phyloP scores from a whole-genome alignment of 2,797 vertebrate genomes.

The Acipenser ruthenus region DNA sequence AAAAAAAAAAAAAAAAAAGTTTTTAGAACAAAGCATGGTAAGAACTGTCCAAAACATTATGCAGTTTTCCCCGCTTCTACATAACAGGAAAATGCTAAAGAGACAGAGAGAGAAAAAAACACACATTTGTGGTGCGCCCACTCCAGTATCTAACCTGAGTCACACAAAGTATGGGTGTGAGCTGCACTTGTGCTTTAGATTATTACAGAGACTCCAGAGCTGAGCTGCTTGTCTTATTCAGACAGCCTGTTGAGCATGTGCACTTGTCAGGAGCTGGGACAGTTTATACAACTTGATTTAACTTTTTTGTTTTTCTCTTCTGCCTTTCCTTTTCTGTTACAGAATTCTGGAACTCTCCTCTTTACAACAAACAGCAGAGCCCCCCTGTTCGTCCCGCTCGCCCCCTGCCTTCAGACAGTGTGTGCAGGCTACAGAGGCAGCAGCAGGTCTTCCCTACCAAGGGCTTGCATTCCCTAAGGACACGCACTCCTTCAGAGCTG shows the following conservation, averaged over 20 bases:
- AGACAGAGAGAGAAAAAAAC: not conserved
- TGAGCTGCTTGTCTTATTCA: not conserved
- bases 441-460: slow-evolving; percentile 40
- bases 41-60: no score
- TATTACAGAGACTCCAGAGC: not conserved
- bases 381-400: slow-evolving; percentile 35
- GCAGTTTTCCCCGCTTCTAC: not conserved
- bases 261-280: not conserved
- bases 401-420: slow-evolving; percentile 49
- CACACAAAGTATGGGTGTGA: slow-evolving; percentile 30
- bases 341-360: slow-evolving; percentile 87
- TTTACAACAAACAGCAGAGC: slow-evolving; percentile 53
- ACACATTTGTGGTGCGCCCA: slow-evolving; percentile 38
- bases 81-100: slow-evolving; percentile 1
- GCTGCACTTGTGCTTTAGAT: slow-evolving; percentile 13
- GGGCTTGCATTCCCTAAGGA: slow-evolving; percentile 71
- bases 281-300: not conserved
- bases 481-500: slow-evolving; percentile 64
- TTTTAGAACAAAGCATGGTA: not conserved
- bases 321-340: slow-evolving; percentile 46
- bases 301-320: slow-evolving; percentile 5
- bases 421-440: slow-evolving; percentile 45
- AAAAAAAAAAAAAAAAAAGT: not conserved
- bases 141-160: slow-evolving; percentile 33
- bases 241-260: not conserved